Base-by-base conservation (phyloP, 2,888 invertebrate species). In the Aphidius colemani region DNA sequence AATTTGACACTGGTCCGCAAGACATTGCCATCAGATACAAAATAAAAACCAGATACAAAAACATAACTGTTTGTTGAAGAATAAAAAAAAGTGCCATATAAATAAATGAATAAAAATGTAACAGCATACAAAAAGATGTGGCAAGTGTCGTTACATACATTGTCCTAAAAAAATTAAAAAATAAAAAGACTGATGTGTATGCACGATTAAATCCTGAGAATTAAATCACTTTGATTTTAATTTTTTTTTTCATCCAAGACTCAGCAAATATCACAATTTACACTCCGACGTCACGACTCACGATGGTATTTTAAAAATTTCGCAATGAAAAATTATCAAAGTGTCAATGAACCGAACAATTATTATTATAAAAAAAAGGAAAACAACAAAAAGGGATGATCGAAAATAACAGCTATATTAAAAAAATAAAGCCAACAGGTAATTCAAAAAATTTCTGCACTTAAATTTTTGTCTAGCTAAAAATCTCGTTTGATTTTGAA, bases 1-100 rank as follows among this genome's bases (percentile, higher is more conserved):
- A 76, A 78, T 80, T 77, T 78, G 80, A 79, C 77, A 78, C 78
- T 75, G 72, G 73, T 71, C 72, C 70, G 71, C 67, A 65, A 30
- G 30, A 30, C 30, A 30, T 30, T 30, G 5, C 30, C 5, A 30
- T 30, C 30, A 30, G 30, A 30, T 30, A 30, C 30, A 30, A 5
- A 30, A 30, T 30, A 55, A 64, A 56, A 59, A 51, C 41, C 51
- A 63, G 59, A 56, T 46, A 45, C 13, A 57, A 9, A 48, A 18
- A 56, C 13, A 57, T 6, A 48, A n/a, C n/a, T 30, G 39, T 45
- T 46, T 10, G 40, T 11, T 10, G 10, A 8, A 44, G 40, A 55
- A 44, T 10, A 11, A 45, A 56, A 43, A 55, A 56, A 55, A 46
- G n/a, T n/a, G n/a, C 39, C 7, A 46, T 7, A 45, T 30, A 30